Evolutionary conservation across 2,797 vertebrate genomes (phyloP).

Genomic region (Enteromius unitaeniatus): DNA sequence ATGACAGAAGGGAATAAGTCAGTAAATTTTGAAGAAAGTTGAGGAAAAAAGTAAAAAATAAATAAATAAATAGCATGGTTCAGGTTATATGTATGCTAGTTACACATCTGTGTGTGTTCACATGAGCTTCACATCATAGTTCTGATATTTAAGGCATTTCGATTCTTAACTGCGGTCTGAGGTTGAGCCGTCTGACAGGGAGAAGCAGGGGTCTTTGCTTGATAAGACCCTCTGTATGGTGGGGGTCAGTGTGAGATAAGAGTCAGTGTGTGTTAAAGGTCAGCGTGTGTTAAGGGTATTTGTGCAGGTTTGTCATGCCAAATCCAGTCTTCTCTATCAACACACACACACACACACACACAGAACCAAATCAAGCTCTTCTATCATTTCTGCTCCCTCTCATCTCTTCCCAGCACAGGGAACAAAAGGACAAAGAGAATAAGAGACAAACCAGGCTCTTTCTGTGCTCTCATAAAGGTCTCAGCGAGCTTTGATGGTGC

Average conservation of each 20-base stretch:
- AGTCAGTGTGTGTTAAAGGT: conserved; percentile 29
- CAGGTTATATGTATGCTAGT: not conserved
- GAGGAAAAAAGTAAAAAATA: not conserved
- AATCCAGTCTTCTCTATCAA: conserved; percentile 25
- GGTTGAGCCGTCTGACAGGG: conserved; percentile 6
- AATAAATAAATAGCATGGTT: not conserved
- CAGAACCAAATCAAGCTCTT: conserved; percentile 32
- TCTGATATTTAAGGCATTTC: not conserved
- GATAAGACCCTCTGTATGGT: conserved; percentile 27
- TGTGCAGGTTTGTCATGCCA: conserved; percentile 3
- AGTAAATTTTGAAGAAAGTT: not conserved
- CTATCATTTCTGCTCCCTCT: conserved; percentile 20
- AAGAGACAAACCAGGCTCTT: conserved; percentile 38
- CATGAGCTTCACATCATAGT: not conserved
- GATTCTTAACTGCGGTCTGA: conserved; percentile 3
- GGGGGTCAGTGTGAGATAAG: conserved; percentile 40
- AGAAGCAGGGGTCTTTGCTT: conserved; percentile 21
- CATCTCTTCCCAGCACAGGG: conserved; percentile 33
- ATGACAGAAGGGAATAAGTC: not conserved
- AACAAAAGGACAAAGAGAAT: conserved; percentile 48
- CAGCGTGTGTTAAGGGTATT: conserved; percentile 30
- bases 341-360: conserved; percentile 1
- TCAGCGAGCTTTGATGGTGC: conserved; percentile 40
- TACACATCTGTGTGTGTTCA: not conserved
- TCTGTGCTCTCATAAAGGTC: conserved; percentile 21